Conservation (phyloP, 2,888 invertebrate species). For the Erannis defoliaria region DNA sequence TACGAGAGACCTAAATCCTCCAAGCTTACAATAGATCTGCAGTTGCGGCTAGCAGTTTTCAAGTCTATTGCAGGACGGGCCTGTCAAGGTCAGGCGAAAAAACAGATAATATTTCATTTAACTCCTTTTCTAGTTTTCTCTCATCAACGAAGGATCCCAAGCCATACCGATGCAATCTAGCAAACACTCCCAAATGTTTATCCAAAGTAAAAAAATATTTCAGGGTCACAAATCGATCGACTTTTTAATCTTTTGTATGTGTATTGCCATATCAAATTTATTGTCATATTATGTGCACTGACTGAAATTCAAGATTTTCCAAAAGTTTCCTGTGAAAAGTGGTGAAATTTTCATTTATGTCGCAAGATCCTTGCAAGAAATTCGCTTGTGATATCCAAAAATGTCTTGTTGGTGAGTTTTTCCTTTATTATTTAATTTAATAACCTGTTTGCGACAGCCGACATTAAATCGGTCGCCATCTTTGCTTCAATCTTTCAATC, state of each 20-base stretch:
- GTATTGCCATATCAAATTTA: slow-evolving; percentile 64
- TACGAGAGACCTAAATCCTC: no score
- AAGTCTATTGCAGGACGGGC: no score
- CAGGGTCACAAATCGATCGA: slow-evolving; percentile 28
- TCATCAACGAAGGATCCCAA: no score
- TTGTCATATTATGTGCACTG: slow-evolving; percentile 62
- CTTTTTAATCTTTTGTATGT: slow-evolving; percentile 30
- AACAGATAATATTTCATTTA: no score
- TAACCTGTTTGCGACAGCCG: slow-evolving; percentile 76
- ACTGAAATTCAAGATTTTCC: slow-evolving; percentile 69
- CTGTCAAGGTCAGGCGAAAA: no score
- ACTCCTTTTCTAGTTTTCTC: no score
- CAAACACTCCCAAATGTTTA: no score
- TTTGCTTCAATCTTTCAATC: slow-evolving; percentile 84
- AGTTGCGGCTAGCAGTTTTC: no score
- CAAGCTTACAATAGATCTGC: no score
- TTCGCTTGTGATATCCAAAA: slow-evolving; percentile 93
- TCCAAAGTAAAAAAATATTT: background rate
- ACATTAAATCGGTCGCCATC: slow-evolving; percentile 84
- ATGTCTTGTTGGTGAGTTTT: slow-evolving; percentile 90
- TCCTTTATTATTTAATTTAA: slow-evolving; percentile 68
- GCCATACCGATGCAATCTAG: no score
- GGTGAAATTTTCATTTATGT: slow-evolving; percentile 71
- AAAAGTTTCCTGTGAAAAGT: slow-evolving; percentile 59
- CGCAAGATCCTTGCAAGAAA: slow-evolving; percentile 92